Percentiles rank a stretch among this genome's conserved stretches.
Conservation (phyloP, 2,888 invertebrate genomes). For the Drosophila neutralis region DNA sequence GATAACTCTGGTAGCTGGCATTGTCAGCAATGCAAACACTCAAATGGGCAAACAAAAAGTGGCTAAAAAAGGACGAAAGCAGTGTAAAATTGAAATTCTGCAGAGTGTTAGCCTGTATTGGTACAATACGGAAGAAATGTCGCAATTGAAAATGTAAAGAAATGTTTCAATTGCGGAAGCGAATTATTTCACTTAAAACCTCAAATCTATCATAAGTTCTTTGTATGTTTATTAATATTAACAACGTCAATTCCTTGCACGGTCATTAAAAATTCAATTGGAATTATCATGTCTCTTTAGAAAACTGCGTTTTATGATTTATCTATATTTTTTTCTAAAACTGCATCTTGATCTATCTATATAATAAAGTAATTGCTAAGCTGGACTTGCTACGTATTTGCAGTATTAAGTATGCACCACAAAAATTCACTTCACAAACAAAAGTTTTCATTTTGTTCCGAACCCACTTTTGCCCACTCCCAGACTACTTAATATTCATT, state of each 20-base stretch:
- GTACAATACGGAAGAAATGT: slow-evolving; percentile 49
- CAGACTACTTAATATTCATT: slow-evolving; percentile 65
- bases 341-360: neutral
- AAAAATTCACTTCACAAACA: slow-evolving; percentile 3
- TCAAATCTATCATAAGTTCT: neutral
- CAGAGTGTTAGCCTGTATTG: slow-evolving; percentile 22
- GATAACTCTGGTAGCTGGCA: slow-evolving; percentile 51
- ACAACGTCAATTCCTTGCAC: neutral
- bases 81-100: slow-evolving; percentile 39
- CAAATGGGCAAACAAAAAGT: slow-evolving; percentile 59
- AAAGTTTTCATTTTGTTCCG: slow-evolving; percentile 14
- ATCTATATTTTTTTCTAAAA: neutral
- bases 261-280: neutral
- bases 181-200: neutral
- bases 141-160: slow-evolving; percentile 40
- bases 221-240: neutral
- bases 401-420: neutral
- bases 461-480: slow-evolving; percentile 9
- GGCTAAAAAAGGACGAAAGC: slow-evolving; percentile 24
- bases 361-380: neutral
- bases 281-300: neutral
- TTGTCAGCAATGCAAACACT: slow-evolving; percentile 61
- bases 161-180: slow-evolving; percentile 3
- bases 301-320: neutral
- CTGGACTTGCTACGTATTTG: neutral